Base-by-base conservation (phyloP, 2,888 invertebrate genomes). In the Odontothrips loti region DNA sequence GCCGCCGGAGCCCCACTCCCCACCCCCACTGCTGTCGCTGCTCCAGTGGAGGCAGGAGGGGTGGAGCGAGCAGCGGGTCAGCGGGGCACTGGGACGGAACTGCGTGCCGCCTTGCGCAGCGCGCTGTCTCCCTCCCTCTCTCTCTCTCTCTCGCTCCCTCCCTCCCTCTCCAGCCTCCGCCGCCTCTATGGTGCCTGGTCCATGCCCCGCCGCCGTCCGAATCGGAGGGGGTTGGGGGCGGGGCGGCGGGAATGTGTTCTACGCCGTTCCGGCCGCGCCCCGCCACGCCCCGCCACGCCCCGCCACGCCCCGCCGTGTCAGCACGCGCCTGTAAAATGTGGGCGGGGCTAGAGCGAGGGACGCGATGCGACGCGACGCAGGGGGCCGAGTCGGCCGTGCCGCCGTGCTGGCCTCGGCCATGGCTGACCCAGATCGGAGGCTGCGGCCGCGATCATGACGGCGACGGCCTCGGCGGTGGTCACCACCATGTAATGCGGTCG, bases 1-100 rank as follows among this genome's bases (percentile, higher is more conserved):
- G 48, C 51, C 51, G 51, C 51, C 51, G 17, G 15, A n/a, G n/a
- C n/a, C 68, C 68, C 68, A n/a, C 68, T 20, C 68, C 63, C 20
- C 63, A 20, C 20, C 63, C 63, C 63, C 68, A 68, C 68, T 68
- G 68, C n/a, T n/a, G n/a, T n/a, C n/a, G n/a, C n/a, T n/a, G n/a
- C 68, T 68, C 68, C 68, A 68, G 8, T 68, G 68, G 68, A 68
- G 68, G n/a, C 68, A 9, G 63, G 63, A 4, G 23, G 23, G n/a
- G 68, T 23, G 68, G 68, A 23, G 68, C n/a, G 68, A 17, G 68
- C n/a, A 68, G 68, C 68, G 68, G 68, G 68, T 68, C 68, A 68
- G 68, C 68, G 68, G 68, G 68, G 68, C 68, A 68, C 68, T 68
- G 68, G 68, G 68, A 68, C 68, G 68, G 68, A 68, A n/a, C 68